Base-by-base conservation (phyloP, 64 coral and sea anemone genomes). In the Exaiptasia diaphana region DNA sequence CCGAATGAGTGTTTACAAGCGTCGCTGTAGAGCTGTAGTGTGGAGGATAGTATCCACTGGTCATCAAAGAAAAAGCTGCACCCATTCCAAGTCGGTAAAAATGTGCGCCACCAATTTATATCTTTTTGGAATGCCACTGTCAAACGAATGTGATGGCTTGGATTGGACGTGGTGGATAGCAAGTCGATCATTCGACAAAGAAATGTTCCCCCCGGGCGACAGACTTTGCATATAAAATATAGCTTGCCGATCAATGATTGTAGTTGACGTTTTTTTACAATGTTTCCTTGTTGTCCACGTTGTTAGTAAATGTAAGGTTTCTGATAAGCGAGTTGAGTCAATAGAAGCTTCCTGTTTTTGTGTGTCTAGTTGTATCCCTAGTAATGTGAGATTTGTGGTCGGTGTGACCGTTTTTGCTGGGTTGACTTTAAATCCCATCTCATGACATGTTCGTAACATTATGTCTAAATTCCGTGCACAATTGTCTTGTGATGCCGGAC, bases 161-260 rank as follows among this genome's bases (percentile, higher is more conserved):
- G n/a, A n/a, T n/a, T n/a, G n/a, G n/a, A n/a, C n/a, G n/a, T n/a
- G n/a, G n/a, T n/a, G n/a, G n/a, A n/a, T n/a, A n/a, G n/a, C n/a
- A n/a, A n/a, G n/a, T n/a, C n/a, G n/a, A n/a, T n/a, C 64, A 68
- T 68, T 20, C 30, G 64, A 38, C 30, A 20, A 3, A 68, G 13
- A 0, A 17, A 68, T 17, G 23, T 68, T 68, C 64, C 22, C 15
- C 64, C 30, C 14, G 29, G 28, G 64, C 29, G 4, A 37, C 28
- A 68, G 32, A 21, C 31, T 31, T 68, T 31, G 64, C 31, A 68
- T 43, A 73, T 24, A 38, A 73, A 73, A 43, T 49, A 22, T 48
- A 73, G 27, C 69, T 73, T 73, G 1, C 41, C 69, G 41, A 73
- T 46, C 11, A 48, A 41, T 26, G 69, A 73, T 26, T 73, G 69